Percentiles rank a stretch among this genome's conserved stretches.
phyloP scores from a whole-genome alignment of 1,140 invertebrate genomes.

The Doryteuthis pealeii region DNA sequence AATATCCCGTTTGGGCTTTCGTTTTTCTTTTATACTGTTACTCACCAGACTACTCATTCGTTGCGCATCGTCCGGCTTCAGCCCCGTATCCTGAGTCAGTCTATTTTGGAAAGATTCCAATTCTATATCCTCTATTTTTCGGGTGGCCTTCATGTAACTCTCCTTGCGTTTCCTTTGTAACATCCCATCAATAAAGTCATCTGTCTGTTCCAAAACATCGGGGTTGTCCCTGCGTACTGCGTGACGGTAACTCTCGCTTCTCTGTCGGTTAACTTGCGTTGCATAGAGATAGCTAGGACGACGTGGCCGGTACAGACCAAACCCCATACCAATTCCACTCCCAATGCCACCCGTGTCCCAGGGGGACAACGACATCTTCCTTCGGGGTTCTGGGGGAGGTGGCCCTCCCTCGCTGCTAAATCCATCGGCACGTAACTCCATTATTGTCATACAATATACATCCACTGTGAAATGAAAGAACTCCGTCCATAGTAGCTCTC shows the following conservation, averaged over 20 bases:
- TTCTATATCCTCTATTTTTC: constrained; percentile 24
- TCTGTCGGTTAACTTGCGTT: constrained; percentile 46
- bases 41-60: neutral
- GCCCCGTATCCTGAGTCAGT: constrained; percentile 12
- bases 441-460: neutral
- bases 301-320: constrained; percentile 54
- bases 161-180: constrained; percentile 48
- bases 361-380: constrained; percentile 43
- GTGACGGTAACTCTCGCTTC: constrained; percentile 55
- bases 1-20: constrained; percentile 15
- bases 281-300: constrained; percentile 57
- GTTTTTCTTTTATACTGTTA: constrained; percentile 11
- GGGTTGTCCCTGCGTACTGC: constrained; percentile 42
- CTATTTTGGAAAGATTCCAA: constrained; percentile 21
- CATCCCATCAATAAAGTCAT: constrained; percentile 54
- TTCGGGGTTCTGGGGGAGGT: neutral
- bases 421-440: neutral
- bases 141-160: constrained; percentile 48
- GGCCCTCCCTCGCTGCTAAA: neutral
- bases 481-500: neutral
- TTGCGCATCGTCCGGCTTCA: neutral
- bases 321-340: constrained; percentile 50
- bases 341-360: constrained; percentile 40
- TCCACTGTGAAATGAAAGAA: neutral
- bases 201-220: constrained; percentile 16